These are phyloP conservation scores for Hippocampus guttulatus DNA, from an alignment of 2,113 vertebrate genomes.

Conservation along the genomic window DNA sequence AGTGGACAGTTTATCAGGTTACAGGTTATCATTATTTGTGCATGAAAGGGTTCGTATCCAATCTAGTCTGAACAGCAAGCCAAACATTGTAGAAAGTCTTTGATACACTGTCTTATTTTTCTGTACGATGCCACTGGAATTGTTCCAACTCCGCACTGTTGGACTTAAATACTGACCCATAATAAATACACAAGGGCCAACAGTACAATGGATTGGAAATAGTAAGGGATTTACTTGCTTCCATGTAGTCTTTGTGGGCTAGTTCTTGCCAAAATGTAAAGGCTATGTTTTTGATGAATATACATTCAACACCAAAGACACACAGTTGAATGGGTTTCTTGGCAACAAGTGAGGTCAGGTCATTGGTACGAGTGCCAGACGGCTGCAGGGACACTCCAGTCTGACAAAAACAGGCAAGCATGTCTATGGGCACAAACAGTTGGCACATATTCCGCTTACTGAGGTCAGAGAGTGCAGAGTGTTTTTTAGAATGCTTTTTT, in stretches of 20 bases:
- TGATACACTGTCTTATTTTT: too few species aligned
- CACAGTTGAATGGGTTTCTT: slow-evolving; percentile 36
- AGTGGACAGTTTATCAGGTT: too few species aligned
- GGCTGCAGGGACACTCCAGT: slow-evolving; percentile 44
- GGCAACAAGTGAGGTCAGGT: slow-evolving; percentile 51
- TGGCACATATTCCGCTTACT: slow-evolving; percentile 15
- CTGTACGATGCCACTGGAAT: neutral
- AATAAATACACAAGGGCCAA: neutral
- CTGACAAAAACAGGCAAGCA: slow-evolving; percentile 21
- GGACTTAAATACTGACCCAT: neutral
- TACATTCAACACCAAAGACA: slow-evolving; percentile 11
- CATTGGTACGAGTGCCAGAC: slow-evolving; percentile 58
- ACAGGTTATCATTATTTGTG: too few species aligned
- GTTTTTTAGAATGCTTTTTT: neutral
- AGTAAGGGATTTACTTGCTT: neutral
- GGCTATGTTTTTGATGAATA: neutral
- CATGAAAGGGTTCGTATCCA: too few species aligned
- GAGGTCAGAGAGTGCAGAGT: slow-evolving; percentile 16
- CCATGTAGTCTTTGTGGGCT: slow-evolving; percentile 1
- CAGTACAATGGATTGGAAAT: neutral
- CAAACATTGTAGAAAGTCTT: too few species aligned
- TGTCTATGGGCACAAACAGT: slow-evolving; percentile 7
- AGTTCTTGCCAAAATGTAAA: slow-evolving; percentile 17
- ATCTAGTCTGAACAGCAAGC: too few species aligned
- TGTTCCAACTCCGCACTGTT: neutral